A percentile compares a stretch with the other conserved stretches of the same genome.
phyloP scores from a whole-genome alignment of 2,113 vertebrate species.

The Dunckerocampus dactyliophorus region DNA sequence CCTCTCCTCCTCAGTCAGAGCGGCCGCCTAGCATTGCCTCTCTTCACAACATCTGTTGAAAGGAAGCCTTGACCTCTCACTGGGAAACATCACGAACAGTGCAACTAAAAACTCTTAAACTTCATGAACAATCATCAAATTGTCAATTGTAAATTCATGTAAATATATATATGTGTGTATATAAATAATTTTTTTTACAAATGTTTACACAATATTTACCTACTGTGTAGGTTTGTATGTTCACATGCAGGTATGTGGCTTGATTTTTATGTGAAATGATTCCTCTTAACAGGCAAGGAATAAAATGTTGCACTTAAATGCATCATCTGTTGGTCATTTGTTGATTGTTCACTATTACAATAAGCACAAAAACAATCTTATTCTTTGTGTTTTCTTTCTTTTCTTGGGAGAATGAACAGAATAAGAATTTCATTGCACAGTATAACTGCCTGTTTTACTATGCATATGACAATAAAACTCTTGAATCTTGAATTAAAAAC shows the following conservation, averaged over 20 bases:
- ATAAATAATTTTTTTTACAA: slow-evolving; percentile 64
- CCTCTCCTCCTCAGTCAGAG: slow-evolving; percentile 79
- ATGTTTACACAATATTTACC: slow-evolving; percentile 79
- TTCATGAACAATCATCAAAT: neutral
- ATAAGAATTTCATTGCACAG: too few relatives aligned
- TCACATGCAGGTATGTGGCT: slow-evolving; percentile 82
- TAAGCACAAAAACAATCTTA: too few relatives aligned
- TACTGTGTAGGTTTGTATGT: slow-evolving; percentile 98
- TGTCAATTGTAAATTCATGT: neutral
- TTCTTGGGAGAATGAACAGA: too few relatives aligned
- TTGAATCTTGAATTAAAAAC: too few relatives aligned
- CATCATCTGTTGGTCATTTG: neutral
- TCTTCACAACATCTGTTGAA: slow-evolving; percentile 84
- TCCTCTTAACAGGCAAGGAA: slow-evolving; percentile 78
- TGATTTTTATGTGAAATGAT: slow-evolving; percentile 81
- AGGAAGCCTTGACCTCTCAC: slow-evolving; percentile 9
- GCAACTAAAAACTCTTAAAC: too few relatives aligned
- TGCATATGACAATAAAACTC: too few relatives aligned
- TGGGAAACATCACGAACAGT: neutral
- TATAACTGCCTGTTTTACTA: too few relatives aligned
- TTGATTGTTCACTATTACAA: too few relatives aligned
- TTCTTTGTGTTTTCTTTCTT: too few relatives aligned
- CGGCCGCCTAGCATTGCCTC: slow-evolving; percentile 60
- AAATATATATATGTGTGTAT: neutral
- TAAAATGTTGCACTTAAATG: slow-evolving; percentile 72